Evolutionary conservation across 1,140 invertebrate species (phyloP).

Genomic region (Papilio polytes): DNA sequence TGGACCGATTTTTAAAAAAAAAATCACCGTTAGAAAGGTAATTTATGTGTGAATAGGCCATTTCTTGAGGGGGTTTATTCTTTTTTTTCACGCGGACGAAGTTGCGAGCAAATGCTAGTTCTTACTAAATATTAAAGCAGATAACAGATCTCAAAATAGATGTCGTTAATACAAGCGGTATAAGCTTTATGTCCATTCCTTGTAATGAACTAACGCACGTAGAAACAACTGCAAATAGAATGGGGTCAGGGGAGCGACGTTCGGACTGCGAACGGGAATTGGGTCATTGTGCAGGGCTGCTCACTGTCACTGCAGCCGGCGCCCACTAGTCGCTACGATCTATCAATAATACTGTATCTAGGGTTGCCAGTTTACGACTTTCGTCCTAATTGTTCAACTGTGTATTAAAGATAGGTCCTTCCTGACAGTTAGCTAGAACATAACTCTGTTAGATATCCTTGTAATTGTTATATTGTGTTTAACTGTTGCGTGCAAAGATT

Average conservation of each 20-base stretch:
- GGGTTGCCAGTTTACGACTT: no score
- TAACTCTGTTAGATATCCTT: no score
- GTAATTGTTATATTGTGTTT: no score
- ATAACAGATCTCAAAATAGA: background rate
- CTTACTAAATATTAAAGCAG: background rate
- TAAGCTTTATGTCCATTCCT: background rate
- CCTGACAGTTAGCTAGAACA: no score
- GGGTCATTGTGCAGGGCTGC: conserved; percentile 28
- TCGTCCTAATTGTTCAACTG: no score
- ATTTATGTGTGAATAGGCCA: no score
- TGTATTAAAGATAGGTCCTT: no score
- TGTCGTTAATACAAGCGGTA: background rate
- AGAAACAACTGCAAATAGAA: conserved; percentile 26
- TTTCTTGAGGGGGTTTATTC: no score
- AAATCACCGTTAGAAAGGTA: no score
- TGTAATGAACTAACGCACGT: background rate
- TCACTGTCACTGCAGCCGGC: background rate
- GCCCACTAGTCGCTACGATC: background rate
- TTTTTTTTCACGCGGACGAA: no score
- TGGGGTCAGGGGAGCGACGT: conserved; percentile 22
- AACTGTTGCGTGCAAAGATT: no score
- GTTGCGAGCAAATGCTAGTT: background rate
- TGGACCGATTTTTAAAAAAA: no score
- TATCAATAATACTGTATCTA: background rate
- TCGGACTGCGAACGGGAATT: conserved; percentile 8